These are phyloP conservation scores for Acromyrmex echinatior DNA, from an alignment of 1,140 invertebrate species.

Conservation along the genomic window DNA sequence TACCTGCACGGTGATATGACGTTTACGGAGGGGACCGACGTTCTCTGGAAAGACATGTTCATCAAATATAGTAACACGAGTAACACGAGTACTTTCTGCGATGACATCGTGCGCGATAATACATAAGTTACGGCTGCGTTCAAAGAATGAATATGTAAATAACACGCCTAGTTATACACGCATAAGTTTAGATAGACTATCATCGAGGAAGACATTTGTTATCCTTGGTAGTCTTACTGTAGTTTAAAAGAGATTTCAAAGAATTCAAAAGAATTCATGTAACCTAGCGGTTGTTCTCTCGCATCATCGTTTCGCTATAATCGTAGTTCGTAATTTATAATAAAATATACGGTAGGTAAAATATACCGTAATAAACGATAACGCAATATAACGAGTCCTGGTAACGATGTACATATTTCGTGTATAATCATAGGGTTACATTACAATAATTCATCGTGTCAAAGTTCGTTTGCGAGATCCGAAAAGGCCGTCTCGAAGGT, in stretches of 20 bases:
- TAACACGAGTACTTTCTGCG: conserved; percentile 21
- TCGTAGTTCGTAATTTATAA: neutral
- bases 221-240: neutral
- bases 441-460: conserved; percentile 20
- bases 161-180: conserved; percentile 4
- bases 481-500: neutral
- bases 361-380: neutral
- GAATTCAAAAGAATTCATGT: neutral
- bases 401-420: neutral
- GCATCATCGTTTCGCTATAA: neutral
- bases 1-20: conserved; percentile 43
- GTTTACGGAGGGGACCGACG: conserved; percentile 31
- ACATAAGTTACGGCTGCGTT: conserved; percentile 27
- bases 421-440: neutral
- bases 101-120: conserved; percentile 41
- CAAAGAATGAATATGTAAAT: conserved; percentile 43
- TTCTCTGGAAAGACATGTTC: conserved; percentile 40
- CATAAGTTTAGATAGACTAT: conserved; percentile 54
- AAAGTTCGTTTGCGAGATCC: neutral
- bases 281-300: neutral
- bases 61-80: conserved; percentile 25
- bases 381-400: neutral
- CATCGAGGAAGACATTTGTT: conserved; percentile 33
- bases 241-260: neutral
- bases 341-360: neutral